Evolutionary conservation across 2,888 invertebrate genomes (phyloP), one percentile per base, ranked within the genome.

Genomic region (Hyles lineata): DNA sequence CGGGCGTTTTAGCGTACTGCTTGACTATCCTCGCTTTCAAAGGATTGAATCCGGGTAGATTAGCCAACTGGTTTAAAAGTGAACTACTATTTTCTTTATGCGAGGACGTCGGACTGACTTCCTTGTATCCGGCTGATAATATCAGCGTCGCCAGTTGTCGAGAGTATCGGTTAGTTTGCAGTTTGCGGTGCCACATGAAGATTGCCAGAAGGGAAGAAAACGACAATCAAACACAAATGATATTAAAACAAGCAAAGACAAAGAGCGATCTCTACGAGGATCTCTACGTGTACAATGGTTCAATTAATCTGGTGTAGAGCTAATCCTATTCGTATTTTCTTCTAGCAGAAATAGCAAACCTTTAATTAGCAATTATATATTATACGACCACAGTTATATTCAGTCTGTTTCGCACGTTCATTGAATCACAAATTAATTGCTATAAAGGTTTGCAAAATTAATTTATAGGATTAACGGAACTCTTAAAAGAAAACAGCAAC

Each of bases 11-110:
- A 90, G 96, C 96, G 92, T 96, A 96, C 89, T 96, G 96, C 92
- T 96, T 96, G 85, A 96, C 96, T 81, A 96, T 96, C 88, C 96
- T 96, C 90, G 96, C 96, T 93, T 96, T 96, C 90, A 96, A 94
- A 82, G 96, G 95, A 94, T 96, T 96, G 91, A 96, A 96, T 90
- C 96, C 96, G 78, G 96, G 96, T 85, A 96, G 95, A 92, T 95
- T 96, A 91, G 96, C 95, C 91, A 96, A 95, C 91, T 96, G 96
- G 88, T 96, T 96, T 92, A 96, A 95, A 91, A 96, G 94, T 85
- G 96, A 96, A 95, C 96, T 96, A 95, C 96, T 96, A 95, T 96
- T 96, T 90, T 96, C 96, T 92, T 95, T 95, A 90, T 95, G 94
- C 82, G 95, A 95, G 85, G 95, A 95, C 75, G 95, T 95, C 74